These are phyloP conservation scores for Onychomys leucogaster DNA, from an alignment of 2,797 vertebrate species.

Conservation along the genomic window DNA sequence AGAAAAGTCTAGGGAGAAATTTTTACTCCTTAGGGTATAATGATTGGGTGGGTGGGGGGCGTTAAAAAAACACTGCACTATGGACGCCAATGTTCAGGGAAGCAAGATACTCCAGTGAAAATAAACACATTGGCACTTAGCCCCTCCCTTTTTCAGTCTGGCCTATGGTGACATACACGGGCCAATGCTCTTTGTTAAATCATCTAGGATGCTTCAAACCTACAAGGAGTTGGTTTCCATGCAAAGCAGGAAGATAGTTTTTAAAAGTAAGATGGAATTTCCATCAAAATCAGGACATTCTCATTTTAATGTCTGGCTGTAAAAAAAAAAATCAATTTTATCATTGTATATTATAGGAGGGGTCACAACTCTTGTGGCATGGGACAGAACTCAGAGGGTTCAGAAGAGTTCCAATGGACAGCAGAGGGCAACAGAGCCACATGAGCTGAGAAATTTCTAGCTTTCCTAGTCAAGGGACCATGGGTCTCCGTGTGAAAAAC, in stretches of 20 bases:
- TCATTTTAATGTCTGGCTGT: not conserved
- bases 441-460: not conserved
- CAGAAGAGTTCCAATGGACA: not conserved
- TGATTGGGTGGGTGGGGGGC: not conserved
- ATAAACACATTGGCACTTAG: not conserved
- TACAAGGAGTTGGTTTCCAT: slow-evolving; percentile 39
- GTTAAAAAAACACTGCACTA: not conserved
- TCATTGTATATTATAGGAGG: not conserved
- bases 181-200: not conserved
- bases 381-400: not conserved
- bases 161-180: not conserved
- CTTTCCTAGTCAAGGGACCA: not conserved
- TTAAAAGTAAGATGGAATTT: slow-evolving; percentile 57
- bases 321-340: not conserved
- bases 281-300: slow-evolving; percentile 22
- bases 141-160: not conserved
- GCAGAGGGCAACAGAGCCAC: not conserved
- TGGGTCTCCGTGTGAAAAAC: not conserved
- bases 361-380: not conserved
- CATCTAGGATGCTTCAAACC: slow-evolving; percentile 25
- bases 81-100: slow-evolving; percentile 1
- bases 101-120: not conserved
- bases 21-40: not conserved
- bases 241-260: slow-evolving; percentile 46
- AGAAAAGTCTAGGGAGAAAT: not conserved